phyloP scores from a whole-genome alignment of 2,113 vertebrate genomes.

The Numenius arquata region DNA sequence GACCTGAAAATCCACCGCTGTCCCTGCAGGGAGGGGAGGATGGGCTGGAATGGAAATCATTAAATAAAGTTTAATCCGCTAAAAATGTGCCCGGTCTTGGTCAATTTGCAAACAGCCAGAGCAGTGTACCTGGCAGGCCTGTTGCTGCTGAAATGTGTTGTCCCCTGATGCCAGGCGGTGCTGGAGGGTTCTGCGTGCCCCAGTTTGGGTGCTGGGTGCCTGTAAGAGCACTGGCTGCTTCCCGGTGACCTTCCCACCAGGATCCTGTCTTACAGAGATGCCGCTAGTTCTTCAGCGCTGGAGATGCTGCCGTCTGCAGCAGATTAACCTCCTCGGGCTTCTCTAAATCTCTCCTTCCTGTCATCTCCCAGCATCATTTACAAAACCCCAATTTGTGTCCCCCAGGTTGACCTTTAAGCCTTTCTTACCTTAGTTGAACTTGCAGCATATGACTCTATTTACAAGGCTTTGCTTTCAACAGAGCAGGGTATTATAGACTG shows the following conservation, averaged over 20 bases:
- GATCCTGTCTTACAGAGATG: rapidly evolving
- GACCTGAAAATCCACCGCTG: rapidly evolving
- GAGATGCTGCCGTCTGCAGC: not conserved
- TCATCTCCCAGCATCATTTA: not conserved
- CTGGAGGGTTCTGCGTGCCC: rapidly evolving
- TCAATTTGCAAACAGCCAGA: not conserved
- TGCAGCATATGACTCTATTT: not conserved
- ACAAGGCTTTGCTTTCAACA: not conserved
- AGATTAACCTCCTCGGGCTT: not conserved
- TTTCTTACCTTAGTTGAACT: conserved; percentile 13
- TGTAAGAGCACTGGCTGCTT: rapidly evolving
- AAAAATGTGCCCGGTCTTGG: rapidly evolving
- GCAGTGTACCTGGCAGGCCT: not conserved
- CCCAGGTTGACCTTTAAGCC: not conserved
- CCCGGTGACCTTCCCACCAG: not conserved
- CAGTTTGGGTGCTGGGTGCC: rapidly evolving
- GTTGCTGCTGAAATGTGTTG: rapidly evolving
- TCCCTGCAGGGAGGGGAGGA: not conserved
- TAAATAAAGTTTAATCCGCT: not conserved
- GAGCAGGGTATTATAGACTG: not conserved
- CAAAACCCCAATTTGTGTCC: not conserved
- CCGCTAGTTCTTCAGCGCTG: rapidly evolving
- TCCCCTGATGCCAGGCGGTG: rapidly evolving
- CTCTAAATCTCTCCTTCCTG: not conserved
- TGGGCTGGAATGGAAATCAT: not conserved